Conservation (phyloP, 2,797 vertebrate species). For the Acrossocheilus wenchowensis region DNA sequence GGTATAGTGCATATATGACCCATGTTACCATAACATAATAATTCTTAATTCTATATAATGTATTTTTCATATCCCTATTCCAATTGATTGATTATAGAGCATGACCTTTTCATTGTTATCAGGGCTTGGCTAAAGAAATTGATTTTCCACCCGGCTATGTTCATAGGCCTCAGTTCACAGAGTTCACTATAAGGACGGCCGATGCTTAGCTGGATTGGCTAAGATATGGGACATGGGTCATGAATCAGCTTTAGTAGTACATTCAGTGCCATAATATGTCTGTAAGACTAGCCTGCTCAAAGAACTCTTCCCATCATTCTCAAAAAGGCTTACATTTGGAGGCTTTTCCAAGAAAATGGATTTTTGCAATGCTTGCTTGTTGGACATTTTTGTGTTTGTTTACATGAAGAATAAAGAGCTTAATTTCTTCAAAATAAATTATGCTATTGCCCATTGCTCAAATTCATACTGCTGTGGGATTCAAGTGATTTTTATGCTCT, state of each 20-base stretch:
- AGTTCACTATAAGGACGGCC: slow-evolving; percentile 67
- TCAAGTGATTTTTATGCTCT: slow-evolving; percentile 4
- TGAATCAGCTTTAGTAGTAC: slow-evolving; percentile 47
- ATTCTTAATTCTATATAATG: slow-evolving; percentile 19
- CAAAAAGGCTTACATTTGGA: slow-evolving; percentile 38
- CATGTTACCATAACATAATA: not conserved
- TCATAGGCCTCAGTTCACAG: slow-evolving; percentile 70
- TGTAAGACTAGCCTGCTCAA: not conserved
- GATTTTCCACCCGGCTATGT: slow-evolving; percentile 59
- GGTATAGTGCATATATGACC: not conserved
- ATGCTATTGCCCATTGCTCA: not conserved
- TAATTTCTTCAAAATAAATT: not conserved
- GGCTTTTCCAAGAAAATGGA: slow-evolving; percentile 39
- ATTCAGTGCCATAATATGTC: slow-evolving; percentile 10
- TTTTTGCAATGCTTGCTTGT: slow-evolving; percentile 1
- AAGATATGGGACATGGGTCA: slow-evolving; percentile 69
- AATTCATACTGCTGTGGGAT: not conserved
- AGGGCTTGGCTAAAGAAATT: slow-evolving; percentile 63
- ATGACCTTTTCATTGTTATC: slow-evolving; percentile 68
- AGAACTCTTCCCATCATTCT: not conserved
- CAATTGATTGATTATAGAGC: slow-evolving; percentile 50
- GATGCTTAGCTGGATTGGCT: slow-evolving; percentile 71
- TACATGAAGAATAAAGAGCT: not conserved
- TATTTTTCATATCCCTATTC: slow-evolving; percentile 27
- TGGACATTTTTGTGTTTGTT: slow-evolving; percentile 27